phyloP scores from a whole-genome alignment of 2,113 vertebrate genomes.

The Anhinga rufa region DNA sequence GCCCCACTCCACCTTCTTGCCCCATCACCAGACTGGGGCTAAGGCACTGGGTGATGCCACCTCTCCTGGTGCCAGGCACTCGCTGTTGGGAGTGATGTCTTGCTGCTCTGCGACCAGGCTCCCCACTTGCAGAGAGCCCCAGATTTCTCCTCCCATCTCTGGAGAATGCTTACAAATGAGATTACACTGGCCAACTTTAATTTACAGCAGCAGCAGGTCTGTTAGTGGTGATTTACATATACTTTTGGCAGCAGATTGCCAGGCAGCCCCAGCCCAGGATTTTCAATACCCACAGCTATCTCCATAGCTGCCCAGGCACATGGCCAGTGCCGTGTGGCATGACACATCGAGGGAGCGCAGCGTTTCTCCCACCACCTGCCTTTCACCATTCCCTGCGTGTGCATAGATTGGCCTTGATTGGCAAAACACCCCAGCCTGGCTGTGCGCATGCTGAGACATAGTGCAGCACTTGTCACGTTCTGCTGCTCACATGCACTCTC shows the following conservation, averaged over 20 bases:
- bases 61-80: not conserved
- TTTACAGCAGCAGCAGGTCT: not conserved
- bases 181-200: not conserved
- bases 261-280: not conserved
- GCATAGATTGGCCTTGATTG: not conserved
- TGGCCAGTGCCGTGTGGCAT: not conserved
- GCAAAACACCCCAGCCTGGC: not conserved
- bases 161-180: not conserved
- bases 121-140: fast-evolving
- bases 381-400: not conserved
- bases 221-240: not conserved
- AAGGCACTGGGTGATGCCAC: not conserved
- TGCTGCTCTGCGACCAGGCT: fast-evolving
- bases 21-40: not conserved
- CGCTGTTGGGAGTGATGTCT: fast-evolving
- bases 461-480: not conserved
- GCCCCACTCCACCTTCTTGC: not conserved
- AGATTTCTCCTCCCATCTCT: not conserved
- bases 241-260: not conserved
- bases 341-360: fast-evolving
- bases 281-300: not conserved
- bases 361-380: not conserved
- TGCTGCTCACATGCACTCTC: not conserved
- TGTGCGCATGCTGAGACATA: not conserved
- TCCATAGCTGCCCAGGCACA: not conserved